Evolutionary conservation across 2,888 invertebrate genomes (phyloP).

Genomic region (Aspidiotus destructor): DNA sequence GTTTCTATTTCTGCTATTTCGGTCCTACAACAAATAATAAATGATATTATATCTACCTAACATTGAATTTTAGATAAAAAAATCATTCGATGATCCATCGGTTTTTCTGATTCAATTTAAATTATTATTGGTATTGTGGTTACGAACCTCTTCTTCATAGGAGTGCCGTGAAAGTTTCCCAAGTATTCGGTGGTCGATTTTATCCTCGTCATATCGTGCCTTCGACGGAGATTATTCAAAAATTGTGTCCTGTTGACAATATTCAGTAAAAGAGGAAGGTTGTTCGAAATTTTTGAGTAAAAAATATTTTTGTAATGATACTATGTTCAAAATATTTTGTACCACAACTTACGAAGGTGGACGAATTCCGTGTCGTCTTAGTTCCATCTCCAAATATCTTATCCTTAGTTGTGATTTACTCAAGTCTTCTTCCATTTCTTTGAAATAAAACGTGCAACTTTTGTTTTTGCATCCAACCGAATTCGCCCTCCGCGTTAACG

Average conservation of each 20-base stretch:
- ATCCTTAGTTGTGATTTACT: slow-evolving; percentile 77
- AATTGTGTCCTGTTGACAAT: background rate
- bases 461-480: slow-evolving; percentile 58
- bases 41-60: no score
- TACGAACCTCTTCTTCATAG: slow-evolving; percentile 18
- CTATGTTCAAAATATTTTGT: background rate
- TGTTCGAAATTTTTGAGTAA: background rate
- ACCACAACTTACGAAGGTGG: slow-evolving; percentile 33
- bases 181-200: slow-evolving; percentile 29
- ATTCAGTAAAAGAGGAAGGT: no score
- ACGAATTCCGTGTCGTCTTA: slow-evolving; percentile 72
- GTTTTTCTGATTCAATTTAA: background rate
- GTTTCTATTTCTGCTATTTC: slow-evolving; percentile 86
- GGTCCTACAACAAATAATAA: slow-evolving; percentile 48
- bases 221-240: slow-evolving; percentile 15
- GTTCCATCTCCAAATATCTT: slow-evolving; percentile 72
- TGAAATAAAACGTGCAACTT: slow-evolving; percentile 69
- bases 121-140: background rate
- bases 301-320: background rate
- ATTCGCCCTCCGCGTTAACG: slow-evolving; percentile 14
- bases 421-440: slow-evolving; percentile 84
- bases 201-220: slow-evolving; percentile 31
- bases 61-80: background rate
- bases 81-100: background rate
- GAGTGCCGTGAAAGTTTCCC: slow-evolving; percentile 26